Conservation (phyloP, 2,113 vertebrate genomes). For the Pithys albifrons region DNA sequence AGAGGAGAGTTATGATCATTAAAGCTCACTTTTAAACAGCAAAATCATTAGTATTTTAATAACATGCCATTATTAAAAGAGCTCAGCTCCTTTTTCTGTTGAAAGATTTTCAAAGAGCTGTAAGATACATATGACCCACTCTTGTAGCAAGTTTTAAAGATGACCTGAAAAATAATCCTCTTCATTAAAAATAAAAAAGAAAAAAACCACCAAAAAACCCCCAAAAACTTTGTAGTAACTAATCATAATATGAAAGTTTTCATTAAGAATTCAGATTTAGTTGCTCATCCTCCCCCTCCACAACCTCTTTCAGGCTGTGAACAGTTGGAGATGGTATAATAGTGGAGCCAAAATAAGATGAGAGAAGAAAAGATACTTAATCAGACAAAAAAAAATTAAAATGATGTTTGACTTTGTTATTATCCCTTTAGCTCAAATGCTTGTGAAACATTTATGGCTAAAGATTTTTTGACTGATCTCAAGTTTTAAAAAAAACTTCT, state of each 20-base stretch:
- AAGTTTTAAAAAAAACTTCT: not conserved
- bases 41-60: conserved; percentile 56
- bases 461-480: not conserved
- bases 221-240: not conserved
- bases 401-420: not conserved
- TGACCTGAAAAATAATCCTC: not conserved
- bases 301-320: not conserved
- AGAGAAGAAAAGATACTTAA: not conserved
- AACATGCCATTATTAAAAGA: conserved; percentile 39
- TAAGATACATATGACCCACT: not conserved
- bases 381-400: not conserved
- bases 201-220: not conserved
- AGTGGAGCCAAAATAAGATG: not conserved
- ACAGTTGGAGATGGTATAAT: not conserved
- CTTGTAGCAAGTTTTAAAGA: conserved; percentile 10
- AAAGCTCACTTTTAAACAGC: conserved; percentile 35
- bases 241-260: not conserved
- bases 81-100: not conserved
- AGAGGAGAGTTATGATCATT: conserved; percentile 13
- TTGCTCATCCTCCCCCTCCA: not conserved
- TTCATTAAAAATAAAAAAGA: not conserved
- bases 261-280: not conserved
- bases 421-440: not conserved
- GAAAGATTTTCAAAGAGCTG: conserved; percentile 38
- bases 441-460: not conserved